phyloP scores from a whole-genome alignment of 64 coral and sea anemone species.

The Stichodactyla mertensii region DNA sequence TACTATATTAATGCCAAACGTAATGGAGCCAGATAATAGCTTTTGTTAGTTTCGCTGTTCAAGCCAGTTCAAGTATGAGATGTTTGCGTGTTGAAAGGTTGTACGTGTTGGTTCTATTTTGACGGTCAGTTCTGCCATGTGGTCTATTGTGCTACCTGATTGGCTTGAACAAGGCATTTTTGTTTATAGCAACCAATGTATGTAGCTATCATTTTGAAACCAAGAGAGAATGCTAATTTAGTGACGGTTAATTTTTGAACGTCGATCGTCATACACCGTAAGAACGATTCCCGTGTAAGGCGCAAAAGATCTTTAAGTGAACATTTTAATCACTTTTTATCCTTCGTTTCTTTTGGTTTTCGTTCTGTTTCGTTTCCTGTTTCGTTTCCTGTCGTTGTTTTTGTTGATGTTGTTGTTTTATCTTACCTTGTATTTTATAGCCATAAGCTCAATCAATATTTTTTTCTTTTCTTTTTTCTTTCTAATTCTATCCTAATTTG shows the following conservation, averaged over 20 bases:
- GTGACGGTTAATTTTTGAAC: background rate
- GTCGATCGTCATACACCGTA: too few relatives aligned
- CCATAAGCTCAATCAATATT: too few relatives aligned
- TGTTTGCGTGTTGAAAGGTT: slow-evolving; percentile 5
- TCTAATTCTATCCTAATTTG: too few relatives aligned
- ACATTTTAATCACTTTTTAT: too few relatives aligned
- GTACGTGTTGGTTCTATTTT: background rate
- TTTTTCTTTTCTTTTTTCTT: too few relatives aligned
- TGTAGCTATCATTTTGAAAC: slow-evolving; percentile 1
- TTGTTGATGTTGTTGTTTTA: too few relatives aligned
- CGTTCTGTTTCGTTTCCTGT: too few relatives aligned
- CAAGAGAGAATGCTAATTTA: background rate
- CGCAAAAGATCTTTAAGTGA: too few relatives aligned
- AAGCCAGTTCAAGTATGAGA: background rate
- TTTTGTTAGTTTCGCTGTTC: slow-evolving; percentile 1
- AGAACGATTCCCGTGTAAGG: too few relatives aligned
- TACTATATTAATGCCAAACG: background rate
- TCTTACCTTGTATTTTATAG: too few relatives aligned
- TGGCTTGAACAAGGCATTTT: background rate
- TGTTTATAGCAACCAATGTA: slow-evolving; percentile 1
- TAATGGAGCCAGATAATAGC: background rate
- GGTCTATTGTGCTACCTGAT: background rate
- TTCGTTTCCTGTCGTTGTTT: too few relatives aligned
- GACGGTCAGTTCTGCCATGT: background rate
- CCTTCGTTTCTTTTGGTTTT: too few relatives aligned